Evolutionary conservation across 1,140 invertebrate species (phyloP), one percentile per base, ranked within the genome.

Genomic region (Mya arenaria): DNA sequence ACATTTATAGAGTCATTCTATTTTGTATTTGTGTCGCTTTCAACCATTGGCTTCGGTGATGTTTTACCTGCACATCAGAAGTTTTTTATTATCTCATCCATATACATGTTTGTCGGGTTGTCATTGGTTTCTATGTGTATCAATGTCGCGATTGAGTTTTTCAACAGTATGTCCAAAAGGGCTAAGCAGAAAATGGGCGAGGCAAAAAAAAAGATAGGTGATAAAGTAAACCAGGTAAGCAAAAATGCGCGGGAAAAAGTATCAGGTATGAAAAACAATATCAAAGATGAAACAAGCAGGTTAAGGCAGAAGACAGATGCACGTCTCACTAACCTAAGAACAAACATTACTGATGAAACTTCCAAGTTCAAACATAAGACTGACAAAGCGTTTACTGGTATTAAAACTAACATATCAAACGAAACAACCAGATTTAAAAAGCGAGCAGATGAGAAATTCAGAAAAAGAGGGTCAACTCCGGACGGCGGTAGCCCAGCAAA

Each of bases 41-140:
- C 88, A 36, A 93, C 92, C 0, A 93, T 93, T 37, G 91, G 94
- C 94, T 97, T 98, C 87, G 97, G 97, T 58, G 97, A 98, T 93
- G 95, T 96, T 83, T 96, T 98, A 6, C 97, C 97, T 10, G 93
- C 95, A 93, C 95, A 98, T 94, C 97, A 97, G 17, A 95, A 97
- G 89, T 97, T 96, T 85, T 97, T 98, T 96, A 97, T 85, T 3
- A 72, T 89, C 98, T 97, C 97, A 23, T 98, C 98, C 86, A 94
- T 98, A 32, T 99, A 99, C 90, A 93, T 99, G 37, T 95, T 99
- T 4, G 98, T 99, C 88, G 98, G 98, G 58, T 93, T 99, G 68
- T 97, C 98, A 0, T 93, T 99, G 19, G 98, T 98, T 36, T 87
- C 88, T 86, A 98, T 99, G 96, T 98, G 97, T 93, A 98, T 99